Evolutionary conservation across 2,888 invertebrate species (phyloP), one percentile per base, ranked within the genome.

Genomic region (Eupithecia inturbata): DNA sequence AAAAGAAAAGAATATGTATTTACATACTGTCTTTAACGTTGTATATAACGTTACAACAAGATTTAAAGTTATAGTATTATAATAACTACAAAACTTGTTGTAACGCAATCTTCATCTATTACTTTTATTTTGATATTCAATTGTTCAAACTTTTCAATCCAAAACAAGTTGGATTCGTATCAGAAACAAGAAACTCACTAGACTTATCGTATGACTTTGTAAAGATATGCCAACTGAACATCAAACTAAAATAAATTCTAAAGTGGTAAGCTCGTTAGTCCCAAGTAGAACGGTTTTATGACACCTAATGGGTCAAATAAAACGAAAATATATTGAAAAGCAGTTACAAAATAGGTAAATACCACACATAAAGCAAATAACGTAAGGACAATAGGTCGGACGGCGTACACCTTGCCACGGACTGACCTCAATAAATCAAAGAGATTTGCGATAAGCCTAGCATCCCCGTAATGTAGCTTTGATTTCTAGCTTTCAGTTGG

Each of bases 381-480:
- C n/a, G 39, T n/a, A 39, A 64, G 64, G 64, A 70, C 70, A 49
- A 70, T 62, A 64, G 64, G 70, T 70, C 70, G 36, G 33, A 14
- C 41, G 31, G 33, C 12, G 63, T 39, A 53, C 63, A 63, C 45
- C 66, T 66, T 39, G 39, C 36, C 41, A 39, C 16, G 3, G 62
- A 19, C 60, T 69, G 62, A 67, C 71, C 71, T 71, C 71, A 60
- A 60, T 72, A 88, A 90, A 89, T 91, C 87, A 88, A 83, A 89
- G 83, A 83, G 89, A 91, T 92, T 81, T 68, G 74, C 84, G 89
- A 91, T 91, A 90, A 86, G 82, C 80, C 89, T 88, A 86, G 85
- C 80, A 82, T 82, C 77, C 80, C 78, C n/a, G 39, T 80, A 77
- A 76, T 82, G 78, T 79, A 81, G 78, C 80, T 80, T 77, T 81